Evolutionary conservation across 2,113 vertebrate species (phyloP), one percentile per base, ranked within the genome.

Genomic region (Zeus faber): DNA sequence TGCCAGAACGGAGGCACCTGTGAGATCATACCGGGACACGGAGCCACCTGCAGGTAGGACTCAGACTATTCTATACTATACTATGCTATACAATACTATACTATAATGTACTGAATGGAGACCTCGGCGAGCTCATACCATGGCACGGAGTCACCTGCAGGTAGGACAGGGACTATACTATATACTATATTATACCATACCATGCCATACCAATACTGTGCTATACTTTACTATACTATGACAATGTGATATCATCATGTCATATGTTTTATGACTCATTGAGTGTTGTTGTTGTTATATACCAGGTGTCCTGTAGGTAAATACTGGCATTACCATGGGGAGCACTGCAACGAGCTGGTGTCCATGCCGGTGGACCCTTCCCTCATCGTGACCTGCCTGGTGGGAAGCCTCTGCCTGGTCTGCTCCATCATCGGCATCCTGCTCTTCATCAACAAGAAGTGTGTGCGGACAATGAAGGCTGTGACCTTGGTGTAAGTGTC

Each of bases 1-100:
- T 98, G 96, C 25, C 3, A 81, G 52, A 92, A 95, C 0, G 88
- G 77, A 0, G 90, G 91, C 31, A 77, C 76, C 18, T 97, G 96
- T 43, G 83, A 94, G 66, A 81, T 92, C 43, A 75, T 90, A 49
- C 87, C 85, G 0, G 90, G 88, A 6, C 88, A 90, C 14, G 92
- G 91, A 62, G 87, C 87, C 13, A 86, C 88, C 8, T 96, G 95
- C 93, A 95, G 95, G 95, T 97, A 22, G 13, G 13, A 9, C 5
- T 6, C n/a, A n/a, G n/a, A n/a, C n/a, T n/a, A n/a, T n/a, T n/a
- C n/a, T n/a, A n/a, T n/a, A n/a, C n/a, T n/a, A n/a, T n/a, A n/a
- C n/a, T n/a, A n/a, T n/a, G n/a, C n/a, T n/a, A n/a, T n/a, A n/a
- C n/a, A n/a, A n/a, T n/a, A n/a, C n/a, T n/a, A n/a, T n/a, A n/a